Base-by-base conservation (phyloP, 2,888 invertebrate species). In the Ormyrus thymus region DNA sequence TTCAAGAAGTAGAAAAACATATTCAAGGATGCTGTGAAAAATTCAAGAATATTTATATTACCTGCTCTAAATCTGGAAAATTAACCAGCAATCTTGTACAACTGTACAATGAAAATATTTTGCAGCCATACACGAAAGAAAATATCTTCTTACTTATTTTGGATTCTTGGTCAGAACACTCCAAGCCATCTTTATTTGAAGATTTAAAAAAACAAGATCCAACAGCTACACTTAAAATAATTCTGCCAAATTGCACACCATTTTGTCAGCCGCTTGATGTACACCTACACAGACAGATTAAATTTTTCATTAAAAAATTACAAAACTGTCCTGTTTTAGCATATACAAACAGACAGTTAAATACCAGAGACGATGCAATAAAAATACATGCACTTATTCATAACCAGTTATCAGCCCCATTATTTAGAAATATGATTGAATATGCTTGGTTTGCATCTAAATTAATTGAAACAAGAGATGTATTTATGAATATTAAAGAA, bases 391-490 rank as follows among this genome's bases (percentile, higher is more conserved):
- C 71, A 50, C n/a, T 77, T 29, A 9, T 77, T 29, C 77, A 71
- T 46, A 51, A 77, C 46, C 65, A 77, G 58, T 51, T 77, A 6
- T 65, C 58, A 8, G 70, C 68, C 10, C 77, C 77, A 13, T 15
- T 77, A 8, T 77, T 77, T 71, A 51, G 15, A 15, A 46, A 71
- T 50, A 76, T 77, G 65, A 62, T 71, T 46, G 15, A 77, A 11
- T 77, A 77, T 65, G 65, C 77, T 56, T 77, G 77, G 77, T 77
- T 71, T 65, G 71, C 77, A 45, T 64, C 65, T 1, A 56, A 65
- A 58, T 15, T 77, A 6, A 61, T 46, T 10, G 50, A 51, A 4
- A 6, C 6, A 7, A 51, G 51, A 51, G 51, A 9, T n/a, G n/a
- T n/a, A n/a, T n/a, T n/a, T n/a, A n/a, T n/a, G n/a, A n/a, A n/a